These are phyloP conservation scores for Cyphomyrus discorhynchus DNA, from an alignment of 2,113 vertebrate genomes.

Conservation along the genomic window DNA sequence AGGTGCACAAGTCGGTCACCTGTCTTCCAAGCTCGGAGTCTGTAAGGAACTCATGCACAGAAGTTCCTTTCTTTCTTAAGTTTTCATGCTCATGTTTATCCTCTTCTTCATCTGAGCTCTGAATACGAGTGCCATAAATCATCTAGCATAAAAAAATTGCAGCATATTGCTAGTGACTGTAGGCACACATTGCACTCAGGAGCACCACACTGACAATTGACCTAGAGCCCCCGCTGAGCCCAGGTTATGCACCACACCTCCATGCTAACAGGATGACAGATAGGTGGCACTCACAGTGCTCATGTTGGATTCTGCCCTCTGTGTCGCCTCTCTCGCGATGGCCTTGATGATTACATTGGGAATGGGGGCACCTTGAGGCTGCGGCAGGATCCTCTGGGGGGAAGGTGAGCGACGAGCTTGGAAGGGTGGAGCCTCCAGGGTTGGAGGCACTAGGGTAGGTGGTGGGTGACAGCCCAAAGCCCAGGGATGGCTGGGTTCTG, in stretches of 20 bases:
- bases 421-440: slow-evolving; percentile 66
- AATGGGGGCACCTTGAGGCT: slow-evolving; percentile 78
- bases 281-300: slow-evolving; percentile 65
- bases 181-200: neutral
- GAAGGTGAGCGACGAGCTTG: slow-evolving; percentile 77
- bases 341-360: slow-evolving; percentile 85
- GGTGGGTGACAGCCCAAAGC: slow-evolving; percentile 57
- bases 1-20: neutral
- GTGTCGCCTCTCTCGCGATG: slow-evolving; percentile 88
- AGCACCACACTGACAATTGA: neutral
- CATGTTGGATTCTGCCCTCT: slow-evolving; percentile 78
- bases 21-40: slow-evolving; percentile 86
- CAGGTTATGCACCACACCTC: neutral
- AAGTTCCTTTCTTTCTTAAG: slow-evolving; percentile 70
- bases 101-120: slow-evolving; percentile 77
- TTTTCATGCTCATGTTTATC: slow-evolving; percentile 69
- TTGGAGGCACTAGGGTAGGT: slow-evolving; percentile 55
- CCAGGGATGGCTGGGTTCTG: slow-evolving; percentile 61
- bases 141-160: slow-evolving; percentile 32
- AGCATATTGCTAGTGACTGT: neutral
- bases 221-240: neutral
- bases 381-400: slow-evolving; percentile 88
- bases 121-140: slow-evolving; percentile 58
- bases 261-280: neutral
- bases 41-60: slow-evolving; percentile 89